phyloP scores from a whole-genome alignment of 2,797 vertebrate species.

The Coranthus polyacanthus region DNA sequence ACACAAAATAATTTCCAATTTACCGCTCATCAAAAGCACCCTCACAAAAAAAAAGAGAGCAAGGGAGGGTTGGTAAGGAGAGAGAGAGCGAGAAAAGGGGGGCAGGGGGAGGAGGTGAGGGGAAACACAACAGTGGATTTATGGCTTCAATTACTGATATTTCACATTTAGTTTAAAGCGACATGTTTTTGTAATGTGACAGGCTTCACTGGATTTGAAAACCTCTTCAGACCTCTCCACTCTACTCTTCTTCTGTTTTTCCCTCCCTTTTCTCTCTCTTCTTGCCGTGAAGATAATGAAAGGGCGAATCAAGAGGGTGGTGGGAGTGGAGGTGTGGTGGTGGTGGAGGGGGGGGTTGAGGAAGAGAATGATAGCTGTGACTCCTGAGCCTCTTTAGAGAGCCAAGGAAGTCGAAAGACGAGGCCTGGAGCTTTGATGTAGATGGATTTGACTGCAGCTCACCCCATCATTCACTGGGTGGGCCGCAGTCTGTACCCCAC shows the following conservation, averaged over 20 bases:
- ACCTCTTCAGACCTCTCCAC: conserved; percentile 88
- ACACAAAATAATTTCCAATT: conserved; percentile 94
- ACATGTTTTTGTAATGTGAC: conserved; percentile 96
- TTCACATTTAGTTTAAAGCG: conserved; percentile 96
- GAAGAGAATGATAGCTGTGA: conserved; percentile 78
- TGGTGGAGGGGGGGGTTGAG: conserved; percentile 27
- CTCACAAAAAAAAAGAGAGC: conserved; percentile 62
- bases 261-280: conserved; percentile 47
- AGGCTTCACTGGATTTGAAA: conserved; percentile 90
- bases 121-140: conserved; percentile 89
- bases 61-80: conserved; percentile 54
- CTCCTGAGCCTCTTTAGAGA: conserved; percentile 75
- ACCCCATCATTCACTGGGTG: conserved; percentile 59
- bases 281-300: conserved; percentile 86
- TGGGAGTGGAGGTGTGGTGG: too few relatives aligned
- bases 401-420: conserved; percentile 45
- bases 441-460: conserved; percentile 71
- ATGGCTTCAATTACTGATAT: conserved; percentile 95
- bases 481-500: conserved; percentile 43
- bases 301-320: conserved; percentile 56
- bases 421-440: conserved; percentile 70
- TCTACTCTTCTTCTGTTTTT: conserved; percentile 58
- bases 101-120: conserved; percentile 54
- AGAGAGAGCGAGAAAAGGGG: conserved; percentile 47
- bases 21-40: conserved; percentile 93